Base-by-base conservation (phyloP, 1,140 invertebrate genomes). In the Armadillidium nasatum region DNA sequence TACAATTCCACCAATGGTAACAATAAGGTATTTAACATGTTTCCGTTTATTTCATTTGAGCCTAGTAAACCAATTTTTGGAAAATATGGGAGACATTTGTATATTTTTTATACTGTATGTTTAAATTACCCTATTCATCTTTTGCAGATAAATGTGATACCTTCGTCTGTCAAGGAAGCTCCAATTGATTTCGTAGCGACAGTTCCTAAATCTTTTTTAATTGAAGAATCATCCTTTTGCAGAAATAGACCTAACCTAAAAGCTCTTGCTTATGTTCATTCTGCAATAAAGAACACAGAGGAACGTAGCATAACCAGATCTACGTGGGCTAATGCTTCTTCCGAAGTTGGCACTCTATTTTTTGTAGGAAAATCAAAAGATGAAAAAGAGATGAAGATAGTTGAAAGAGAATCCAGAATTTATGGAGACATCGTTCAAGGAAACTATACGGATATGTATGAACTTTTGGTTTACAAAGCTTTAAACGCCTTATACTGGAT, bases 261-360 rank as follows among this genome's bases (percentile, higher is more conserved):
- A 71, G 22, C 78, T 43, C 69, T 77, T 43, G 44, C 79, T 10
- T 74, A 79, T 46, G 76, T 81, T 33, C 73, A 81, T 69, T 74
- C 80, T 43, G 45, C 71, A 50, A 73, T 78, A 33, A 54, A 13
- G 43, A 45, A 50, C 13, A 71, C 68, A 43, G 72, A 74, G 21
- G 68, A 78, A 73, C 68, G 76, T 21, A 69, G 33, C 72, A 74
- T 71, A 44, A 80, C 71, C 13, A 66, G 74, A 54, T 11, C 43
- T 4, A 78, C 77, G 11, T 78, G 77, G 77, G 77, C 77, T 10
- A 71, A 66, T 6, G 72, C 68, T 0, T 69, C 45, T 3, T 60
- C 45, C n/a, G 76, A 71, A 21, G 44, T 75, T 50, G 77, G 50
- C 2, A 74, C 72, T n/a, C 69, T 78, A 23, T 78, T 78, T 54